Conservation (phyloP, 2,113 vertebrate genomes). For the Tamias sibiricus region DNA sequence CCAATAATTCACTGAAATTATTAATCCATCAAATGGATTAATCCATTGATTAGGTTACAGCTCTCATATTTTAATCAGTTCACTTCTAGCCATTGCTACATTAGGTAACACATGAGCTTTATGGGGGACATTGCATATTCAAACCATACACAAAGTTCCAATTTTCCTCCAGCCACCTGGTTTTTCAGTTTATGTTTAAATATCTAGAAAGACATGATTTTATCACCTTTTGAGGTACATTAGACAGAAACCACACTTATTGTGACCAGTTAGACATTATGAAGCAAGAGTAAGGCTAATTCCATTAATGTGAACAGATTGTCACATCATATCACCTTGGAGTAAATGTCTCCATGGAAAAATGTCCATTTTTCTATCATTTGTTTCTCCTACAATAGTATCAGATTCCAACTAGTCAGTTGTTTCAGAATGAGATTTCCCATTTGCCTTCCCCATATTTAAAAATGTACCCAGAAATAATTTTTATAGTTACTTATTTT, state of each 20-base stretch:
- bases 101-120: too few relatives aligned
- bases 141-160: background rate
- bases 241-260: background rate
- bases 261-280: background rate
- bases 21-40: too few relatives aligned
- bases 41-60: too few relatives aligned
- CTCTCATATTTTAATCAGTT: too few relatives aligned
- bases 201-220: background rate
- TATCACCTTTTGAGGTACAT: background rate
- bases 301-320: background rate
- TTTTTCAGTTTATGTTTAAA: conserved; percentile 8
- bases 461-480: background rate
- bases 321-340: background rate
- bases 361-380: background rate
- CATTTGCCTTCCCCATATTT: background rate
- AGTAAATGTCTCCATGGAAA: background rate
- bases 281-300: background rate
- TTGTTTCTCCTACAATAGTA: background rate
- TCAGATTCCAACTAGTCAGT: background rate
- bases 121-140: too few relatives aligned
- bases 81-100: too few relatives aligned
- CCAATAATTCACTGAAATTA: too few relatives aligned
- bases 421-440: background rate
- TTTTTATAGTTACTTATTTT: background rate
- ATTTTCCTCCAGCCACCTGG: background rate